Conservation (phyloP, 1,140 invertebrate genomes). For the Hydropsyche tenuis region DNA sequence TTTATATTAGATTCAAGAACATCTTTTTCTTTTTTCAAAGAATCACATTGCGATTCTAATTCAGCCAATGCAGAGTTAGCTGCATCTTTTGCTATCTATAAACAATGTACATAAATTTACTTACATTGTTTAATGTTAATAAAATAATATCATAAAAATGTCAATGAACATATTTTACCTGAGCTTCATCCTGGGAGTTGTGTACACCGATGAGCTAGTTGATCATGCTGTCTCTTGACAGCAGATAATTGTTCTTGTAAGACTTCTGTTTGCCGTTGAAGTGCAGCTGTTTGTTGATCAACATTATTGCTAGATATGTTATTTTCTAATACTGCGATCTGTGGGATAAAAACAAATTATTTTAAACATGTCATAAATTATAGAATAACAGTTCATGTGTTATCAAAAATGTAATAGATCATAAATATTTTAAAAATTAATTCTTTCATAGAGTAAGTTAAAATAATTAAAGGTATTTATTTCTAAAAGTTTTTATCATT, state of each 20-base stretch:
- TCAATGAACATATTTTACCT: slow-evolving; percentile 28
- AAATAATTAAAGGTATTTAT: no score
- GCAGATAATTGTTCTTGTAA: slow-evolving; percentile 70
- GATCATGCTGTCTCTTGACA: slow-evolving; percentile 72
- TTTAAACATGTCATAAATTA: no score
- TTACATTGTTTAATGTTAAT: neutral
- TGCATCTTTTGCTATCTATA: slow-evolving; percentile 76
- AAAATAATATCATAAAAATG: neutral
- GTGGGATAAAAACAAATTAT: neutral
- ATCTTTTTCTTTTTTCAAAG: slow-evolving; percentile 74
- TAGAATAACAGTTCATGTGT: no score
- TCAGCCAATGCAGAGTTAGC: slow-evolving; percentile 81
- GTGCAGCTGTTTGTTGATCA: slow-evolving; percentile 63
- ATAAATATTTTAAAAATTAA: no score
- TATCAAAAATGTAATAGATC: no score
- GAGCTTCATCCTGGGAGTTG: slow-evolving; percentile 44
- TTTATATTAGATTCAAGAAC: slow-evolving; percentile 74
- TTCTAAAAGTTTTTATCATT: no score
- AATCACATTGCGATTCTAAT: slow-evolving; percentile 78
- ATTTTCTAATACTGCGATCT: slow-evolving; percentile 45
- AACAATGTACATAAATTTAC: slow-evolving; percentile 16
- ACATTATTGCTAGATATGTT: slow-evolving; percentile 23
- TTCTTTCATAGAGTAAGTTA: no score
- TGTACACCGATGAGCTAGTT: slow-evolving; percentile 56
- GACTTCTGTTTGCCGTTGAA: slow-evolving; percentile 53